Evolutionary conservation across 1,140 invertebrate genomes (phyloP), one percentile per base, ranked within the genome.

Genomic region (Drosophila hydei): DNA sequence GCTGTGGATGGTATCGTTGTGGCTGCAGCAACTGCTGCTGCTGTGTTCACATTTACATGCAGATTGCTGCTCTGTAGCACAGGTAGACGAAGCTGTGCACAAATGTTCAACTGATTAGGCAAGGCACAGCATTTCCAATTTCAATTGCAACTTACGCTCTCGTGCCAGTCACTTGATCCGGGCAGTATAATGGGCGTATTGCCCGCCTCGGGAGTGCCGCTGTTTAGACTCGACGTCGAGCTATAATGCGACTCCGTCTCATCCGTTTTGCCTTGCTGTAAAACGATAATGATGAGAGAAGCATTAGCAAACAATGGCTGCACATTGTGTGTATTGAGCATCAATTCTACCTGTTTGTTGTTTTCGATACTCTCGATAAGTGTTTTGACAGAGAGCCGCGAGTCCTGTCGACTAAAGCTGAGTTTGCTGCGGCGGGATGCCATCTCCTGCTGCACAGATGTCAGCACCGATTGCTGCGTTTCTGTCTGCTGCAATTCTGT

Each of bases 301-400:
- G 3, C 9, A 11, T 33, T 33, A 33, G 30, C 30, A 33, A 33
- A 33, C 2, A 11, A 33, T 6, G 3, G 30, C 3, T 3, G 1
- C 9, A 3, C 3, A 33, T 33, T 11, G 30, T 11, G 30, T 2
- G 30, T 12, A n/a, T n/a, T 12, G n/a, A 14, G n/a, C n/a, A n/a
- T n/a, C n/a, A 40, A 6, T 6, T 48, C 95, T 9, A 95, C 95
- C 76, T 96, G 95, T 91, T 97, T 97, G n/a, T 95, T 95, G 91
- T 96, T 97, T 91, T 98, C 97, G 45, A 98, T 97, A 71, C 96
- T 96, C 79, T 97, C 96, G 59, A 98, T 97, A 4, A 98, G 92
- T 47, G 95, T 96, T 90, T 97, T 97, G 1, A 98, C 97, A 0
- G 96, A 97, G 4, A 97, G 92, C 33, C 96, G 94, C 21, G 95